Percentiles rank a stretch among this genome's conserved stretches.
phyloP scores from a whole-genome alignment of 2,888 invertebrate genomes.

The Allolobophora icterica region DNA sequence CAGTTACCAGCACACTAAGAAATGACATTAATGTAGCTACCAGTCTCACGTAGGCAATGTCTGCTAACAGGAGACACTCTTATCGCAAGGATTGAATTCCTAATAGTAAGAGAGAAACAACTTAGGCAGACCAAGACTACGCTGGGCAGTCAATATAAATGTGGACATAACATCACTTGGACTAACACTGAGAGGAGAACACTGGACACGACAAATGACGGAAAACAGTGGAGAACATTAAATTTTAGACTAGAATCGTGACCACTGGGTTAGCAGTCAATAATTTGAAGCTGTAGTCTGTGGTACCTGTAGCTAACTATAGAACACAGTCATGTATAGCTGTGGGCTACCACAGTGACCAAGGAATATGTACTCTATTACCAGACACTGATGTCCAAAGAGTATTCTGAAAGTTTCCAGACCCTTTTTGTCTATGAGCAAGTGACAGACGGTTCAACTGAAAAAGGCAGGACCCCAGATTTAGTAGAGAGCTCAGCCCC shows the following conservation, averaged over 20 bases:
- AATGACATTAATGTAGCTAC: background rate
- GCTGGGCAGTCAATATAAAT: too few species aligned
- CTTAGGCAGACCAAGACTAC: too few species aligned
- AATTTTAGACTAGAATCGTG: too few species aligned
- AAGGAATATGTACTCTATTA: too few species aligned
- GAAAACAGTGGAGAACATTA: too few species aligned
- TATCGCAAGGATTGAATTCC: too few species aligned
- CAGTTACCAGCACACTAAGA: slow-evolving; percentile 2
- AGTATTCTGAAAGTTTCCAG: background rate
- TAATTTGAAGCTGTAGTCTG: background rate
- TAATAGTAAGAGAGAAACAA: too few species aligned
- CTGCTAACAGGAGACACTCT: background rate
- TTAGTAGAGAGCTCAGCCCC: background rate
- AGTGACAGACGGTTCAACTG: background rate
- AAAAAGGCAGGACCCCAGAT: background rate
- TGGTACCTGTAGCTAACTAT: background rate
- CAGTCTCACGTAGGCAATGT: background rate
- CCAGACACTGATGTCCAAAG: background rate
- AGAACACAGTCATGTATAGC: background rate
- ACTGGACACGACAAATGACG: too few species aligned
- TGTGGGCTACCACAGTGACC: too few species aligned
- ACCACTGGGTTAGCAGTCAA: background rate
- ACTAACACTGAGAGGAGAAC: too few species aligned
- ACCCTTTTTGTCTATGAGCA: too few species aligned
- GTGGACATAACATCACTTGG: too few species aligned